Evolutionary conservation across 2,888 invertebrate genomes (phyloP), one percentile per base, ranked within the genome.

Genomic region (Biston betularia): DNA sequence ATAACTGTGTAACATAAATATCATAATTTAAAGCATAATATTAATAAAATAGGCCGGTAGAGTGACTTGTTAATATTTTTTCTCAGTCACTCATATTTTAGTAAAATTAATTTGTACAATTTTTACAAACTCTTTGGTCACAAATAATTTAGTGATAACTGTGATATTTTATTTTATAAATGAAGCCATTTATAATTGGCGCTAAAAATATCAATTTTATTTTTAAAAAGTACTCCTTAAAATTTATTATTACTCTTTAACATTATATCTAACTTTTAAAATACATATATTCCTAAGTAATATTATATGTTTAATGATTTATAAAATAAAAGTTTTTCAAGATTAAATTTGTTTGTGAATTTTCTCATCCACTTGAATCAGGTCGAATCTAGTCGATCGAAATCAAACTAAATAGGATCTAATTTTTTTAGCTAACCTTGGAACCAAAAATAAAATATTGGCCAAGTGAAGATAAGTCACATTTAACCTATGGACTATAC

Each of bases 101-200:
- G 72, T 77, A 58, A 56, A 71, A 70, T 77, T 79, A 74, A 75
- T 73, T 76, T 71, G 46, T 70, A 75, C 79, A 78, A 79, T 80
- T 84, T 85, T 84, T 84, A 84, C 83, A 84, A 85, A 85, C 83
- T 82, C 80, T 87, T 91, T 86, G 87, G 88, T 92, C 92, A 92
- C 90, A 92, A 90, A 87, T 89, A 89, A 89, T 91, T 89, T 91
- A 89, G 90, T 89, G 85, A 90, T 87, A 92, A 92, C 93, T 93
- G 93, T 93, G 93, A 93, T 93, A 93, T 92, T 93, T 93, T 91
- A 90, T 92, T 92, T 92, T 91, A 92, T 84, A 88, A 82, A 86
- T 86, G 86, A 86, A 87, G 91, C 92, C 92, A 87, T 80, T 70
- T 76, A 75, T 78, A 70, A 85, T 83, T 88, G 92, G 92, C 89